Base-by-base conservation (phyloP, 2,888 invertebrate species). In the Frankliniella intonsa region DNA sequence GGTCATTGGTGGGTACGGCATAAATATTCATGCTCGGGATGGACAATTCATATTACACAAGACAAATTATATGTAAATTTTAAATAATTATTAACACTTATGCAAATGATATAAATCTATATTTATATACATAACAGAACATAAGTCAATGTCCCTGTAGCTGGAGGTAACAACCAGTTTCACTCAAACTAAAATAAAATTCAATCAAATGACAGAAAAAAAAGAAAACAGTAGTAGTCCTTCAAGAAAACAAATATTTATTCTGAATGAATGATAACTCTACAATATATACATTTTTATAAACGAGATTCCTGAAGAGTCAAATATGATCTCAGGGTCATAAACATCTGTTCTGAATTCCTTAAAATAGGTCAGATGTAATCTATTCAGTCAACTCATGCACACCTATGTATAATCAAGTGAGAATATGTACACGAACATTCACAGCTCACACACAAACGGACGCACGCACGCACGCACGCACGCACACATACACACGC, bases 51-150 rank as follows among this genome's bases (percentile, higher is more conserved):
- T 25, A 76, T 76, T 76, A 25, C 25, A 76, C 69, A 76, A 12
- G 22, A 76, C 25, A 76, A 55, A 25, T 76, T 76, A 76, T 19
- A 76, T 76, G 69, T 25, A 76, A 76, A 22, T 76, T 76, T 76
- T 76, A 76, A 76, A 76, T 76, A 76, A 25, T 76, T 76, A 76
- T 76, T 76, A 76, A 76, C 69, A 76, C 69, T 76, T 76, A 76
- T 25, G 25, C 69, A 76, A 76, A 76, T 76, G 69, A 76, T 76
- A 76, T 76, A 76, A 76, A 76, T 76, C 69, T 76, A 76, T 76
- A 25, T 8, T n/a, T 76, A 76, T 76, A 8, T 76, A 76, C 69
- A 76, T 12, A 76, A 76, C 69, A 76, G 69, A 76, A 76, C 69
- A 76, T 76, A 22, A 11, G 25, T 22, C 12, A 76, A 76, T 76